Conservation (phyloP, 2,888 invertebrate genomes). For the Agriopis marginaria region DNA sequence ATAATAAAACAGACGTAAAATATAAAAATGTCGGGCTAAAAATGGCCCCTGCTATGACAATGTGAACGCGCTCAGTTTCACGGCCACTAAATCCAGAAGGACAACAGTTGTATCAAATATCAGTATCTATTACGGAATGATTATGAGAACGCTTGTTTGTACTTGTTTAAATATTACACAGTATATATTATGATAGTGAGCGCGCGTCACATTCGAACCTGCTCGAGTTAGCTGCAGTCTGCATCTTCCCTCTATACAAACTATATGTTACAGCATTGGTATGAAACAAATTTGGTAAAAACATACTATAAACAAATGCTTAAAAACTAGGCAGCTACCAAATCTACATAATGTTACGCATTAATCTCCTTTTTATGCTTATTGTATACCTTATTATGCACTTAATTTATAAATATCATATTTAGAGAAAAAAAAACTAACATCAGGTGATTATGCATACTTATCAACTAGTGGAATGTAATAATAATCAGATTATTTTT, state of each 20-base stretch:
- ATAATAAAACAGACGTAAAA: conserved; percentile 28
- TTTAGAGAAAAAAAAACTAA: conserved; percentile 55
- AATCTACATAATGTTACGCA: conserved; percentile 71
- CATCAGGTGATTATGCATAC: conserved; percentile 68
- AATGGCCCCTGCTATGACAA: conserved; percentile 35
- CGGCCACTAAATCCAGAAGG: neutral
- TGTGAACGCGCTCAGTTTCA: conserved; percentile 35
- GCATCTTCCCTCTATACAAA: conserved; percentile 62
- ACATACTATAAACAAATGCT: conserved; percentile 68
- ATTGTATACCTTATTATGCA: conserved; percentile 47
- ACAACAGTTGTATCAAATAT: neutral
- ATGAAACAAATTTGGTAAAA: conserved; percentile 84
- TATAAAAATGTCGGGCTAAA: conserved; percentile 17
- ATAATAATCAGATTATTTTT: conserved; percentile 59
- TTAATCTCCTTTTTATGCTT: conserved; percentile 69
- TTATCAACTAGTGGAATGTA: conserved; percentile 79
- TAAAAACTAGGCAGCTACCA: conserved; percentile 76
- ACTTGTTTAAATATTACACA: conserved; percentile 14
- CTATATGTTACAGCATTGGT: conserved; percentile 82
- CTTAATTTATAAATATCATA: conserved; percentile 45
- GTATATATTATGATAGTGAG: conserved; percentile 14
- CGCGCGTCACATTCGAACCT: conserved; percentile 22
- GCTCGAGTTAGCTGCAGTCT: conserved; percentile 54
- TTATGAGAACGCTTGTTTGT: conserved; percentile 18
- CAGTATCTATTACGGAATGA: neutral